Conservation (phyloP, 2,888 invertebrate genomes). For the Macaria liturata region DNA sequence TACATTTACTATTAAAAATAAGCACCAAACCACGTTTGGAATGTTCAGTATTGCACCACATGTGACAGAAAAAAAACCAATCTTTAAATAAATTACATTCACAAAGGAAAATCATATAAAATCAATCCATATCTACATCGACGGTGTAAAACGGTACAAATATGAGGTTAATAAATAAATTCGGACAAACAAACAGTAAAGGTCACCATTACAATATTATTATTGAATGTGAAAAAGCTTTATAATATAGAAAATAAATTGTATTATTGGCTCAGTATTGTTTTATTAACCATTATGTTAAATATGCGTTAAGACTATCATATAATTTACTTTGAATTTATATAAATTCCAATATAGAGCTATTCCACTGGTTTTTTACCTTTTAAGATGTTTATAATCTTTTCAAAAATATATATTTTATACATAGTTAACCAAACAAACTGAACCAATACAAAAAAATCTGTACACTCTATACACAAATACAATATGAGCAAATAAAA, state of each 20-base stretch:
- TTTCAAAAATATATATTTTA: too few relatives aligned
- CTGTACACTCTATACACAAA: slow-evolving; percentile 29
- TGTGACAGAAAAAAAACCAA: slow-evolving; percentile 63
- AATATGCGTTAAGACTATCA: too few relatives aligned
- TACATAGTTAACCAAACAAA: slow-evolving; percentile 5
- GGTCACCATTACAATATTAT: slow-evolving; percentile 71
- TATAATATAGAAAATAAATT: not conserved
- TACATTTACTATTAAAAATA: slow-evolving; percentile 73
- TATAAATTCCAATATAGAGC: too few relatives aligned
- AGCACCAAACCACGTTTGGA: slow-evolving; percentile 82
- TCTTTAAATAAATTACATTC: slow-evolving; percentile 56
- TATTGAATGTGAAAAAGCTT: slow-evolving; percentile 11
- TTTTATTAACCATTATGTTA: too few relatives aligned
- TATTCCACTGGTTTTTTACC: too few relatives aligned
- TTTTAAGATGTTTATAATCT: too few relatives aligned
- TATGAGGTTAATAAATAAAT: slow-evolving; percentile 57
- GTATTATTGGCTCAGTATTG: slow-evolving; percentile 8
- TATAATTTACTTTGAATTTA: too few relatives aligned
- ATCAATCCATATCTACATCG: slow-evolving; percentile 12
- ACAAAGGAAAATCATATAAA: slow-evolving; percentile 26
- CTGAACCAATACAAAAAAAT: slow-evolving; percentile 10
- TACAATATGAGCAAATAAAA: slow-evolving; percentile 46
- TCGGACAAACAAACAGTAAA: slow-evolving; percentile 68
- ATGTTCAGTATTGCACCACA: slow-evolving; percentile 81
- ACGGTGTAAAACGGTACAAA: slow-evolving; percentile 22